Evolutionary conservation across 2,797 vertebrate species (phyloP).

Genomic region (Leptodactylus fallax): DNA sequence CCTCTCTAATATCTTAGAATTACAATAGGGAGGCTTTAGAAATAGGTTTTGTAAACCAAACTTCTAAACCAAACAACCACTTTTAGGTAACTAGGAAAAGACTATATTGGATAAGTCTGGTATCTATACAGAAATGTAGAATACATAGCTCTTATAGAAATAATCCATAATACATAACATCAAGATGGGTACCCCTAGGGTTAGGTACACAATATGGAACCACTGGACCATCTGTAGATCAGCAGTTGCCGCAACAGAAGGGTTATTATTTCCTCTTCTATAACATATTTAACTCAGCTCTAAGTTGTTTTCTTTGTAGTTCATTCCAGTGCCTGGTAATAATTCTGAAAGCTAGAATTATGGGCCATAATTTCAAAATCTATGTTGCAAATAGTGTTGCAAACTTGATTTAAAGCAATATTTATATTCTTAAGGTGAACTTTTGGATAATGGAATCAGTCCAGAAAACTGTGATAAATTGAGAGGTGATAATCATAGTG

Average conservation of each 20-base stretch:
- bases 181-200: not conserved
- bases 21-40: too few species aligned
- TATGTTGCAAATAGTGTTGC: conserved; percentile 49
- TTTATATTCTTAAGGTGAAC: conserved; percentile 57
- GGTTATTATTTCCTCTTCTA: not conserved
- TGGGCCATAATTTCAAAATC: conserved; percentile 51
- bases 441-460: conserved; percentile 59
- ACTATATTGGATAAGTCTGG: not conserved
- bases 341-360: conserved; percentile 53
- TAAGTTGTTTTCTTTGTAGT: conserved; percentile 9
- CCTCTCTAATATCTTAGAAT: not conserved
- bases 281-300: not conserved
- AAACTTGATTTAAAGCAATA: conserved; percentile 57
- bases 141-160: not conserved
- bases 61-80: not conserved
- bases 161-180: not conserved
- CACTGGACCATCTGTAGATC: not conserved
- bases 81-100: not conserved
- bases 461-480: conserved; percentile 50
- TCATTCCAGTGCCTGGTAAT: conserved; percentile 18
- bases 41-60: not conserved
- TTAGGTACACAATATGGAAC: not conserved
- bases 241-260: not conserved
- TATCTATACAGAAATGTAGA: not conserved
- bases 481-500: conserved; percentile 49